These are phyloP conservation scores for Jaculus jaculus DNA, from an alignment of 2,113 vertebrate genomes.

Conservation along the genomic window DNA sequence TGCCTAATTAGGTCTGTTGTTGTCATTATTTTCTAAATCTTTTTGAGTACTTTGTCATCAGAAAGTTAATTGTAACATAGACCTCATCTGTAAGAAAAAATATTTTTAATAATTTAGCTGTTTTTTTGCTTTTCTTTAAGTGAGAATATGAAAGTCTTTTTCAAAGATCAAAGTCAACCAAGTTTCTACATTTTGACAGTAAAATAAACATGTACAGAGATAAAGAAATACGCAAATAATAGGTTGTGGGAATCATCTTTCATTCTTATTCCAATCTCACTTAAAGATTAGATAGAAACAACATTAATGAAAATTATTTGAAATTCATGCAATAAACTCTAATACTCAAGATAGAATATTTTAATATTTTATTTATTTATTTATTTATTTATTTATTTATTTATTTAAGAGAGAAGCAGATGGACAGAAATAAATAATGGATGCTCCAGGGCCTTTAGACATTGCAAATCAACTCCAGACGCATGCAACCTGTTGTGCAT, in stretches of 20 bases:
- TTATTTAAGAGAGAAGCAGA: too few species aligned
- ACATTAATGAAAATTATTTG: not conserved
- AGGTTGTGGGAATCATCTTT: not conserved
- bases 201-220: not conserved
- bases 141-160: not conserved
- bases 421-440: too few species aligned
- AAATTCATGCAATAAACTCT: not conserved
- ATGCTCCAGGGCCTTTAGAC: too few species aligned
- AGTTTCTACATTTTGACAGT: not conserved
- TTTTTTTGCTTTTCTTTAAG: not conserved
- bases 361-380: too few species aligned
- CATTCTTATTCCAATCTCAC: not conserved
- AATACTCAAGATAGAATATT: not conserved
- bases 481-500: too few species aligned
- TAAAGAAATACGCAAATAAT: not conserved
- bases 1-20: not conserved
- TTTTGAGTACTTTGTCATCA: not conserved
- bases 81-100: not conserved
- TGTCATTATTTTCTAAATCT: not conserved
- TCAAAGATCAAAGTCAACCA: not conserved
- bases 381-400: too few species aligned
- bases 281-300: not conserved
- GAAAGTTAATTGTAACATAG: constrained; percentile 37
- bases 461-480: too few species aligned
- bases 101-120: not conserved